Conservation (phyloP, 2,888 invertebrate genomes). For the Hirudinaria manillensis region DNA sequence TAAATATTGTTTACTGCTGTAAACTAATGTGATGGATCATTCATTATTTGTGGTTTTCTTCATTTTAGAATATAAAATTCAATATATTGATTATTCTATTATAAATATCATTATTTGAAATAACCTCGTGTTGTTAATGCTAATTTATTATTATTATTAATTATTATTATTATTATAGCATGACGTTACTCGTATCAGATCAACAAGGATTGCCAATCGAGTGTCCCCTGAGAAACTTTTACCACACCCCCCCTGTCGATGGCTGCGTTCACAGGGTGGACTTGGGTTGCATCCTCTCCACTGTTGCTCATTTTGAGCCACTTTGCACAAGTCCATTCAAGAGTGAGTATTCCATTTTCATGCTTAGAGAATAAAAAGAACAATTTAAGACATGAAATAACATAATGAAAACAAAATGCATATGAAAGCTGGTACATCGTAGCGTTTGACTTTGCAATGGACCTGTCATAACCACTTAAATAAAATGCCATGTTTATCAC, state of each 20-base stretch:
- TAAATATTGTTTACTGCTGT: too few relatives aligned
- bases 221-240: constrained; percentile 9
- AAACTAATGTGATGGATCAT: too few relatives aligned
- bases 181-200: neutral
- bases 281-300: constrained; percentile 13
- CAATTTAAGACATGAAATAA: neutral
- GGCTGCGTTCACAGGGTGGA: constrained; percentile 27
- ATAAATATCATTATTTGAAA: too few relatives aligned
- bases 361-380: too few relatives aligned
- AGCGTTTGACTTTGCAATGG: neutral
- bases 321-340: constrained; percentile 6
- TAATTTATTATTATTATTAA: too few relatives aligned
- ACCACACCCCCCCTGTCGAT: constrained; percentile 22
- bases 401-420: neutral
- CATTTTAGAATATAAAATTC: too few relatives aligned
- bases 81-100: too few relatives aligned
- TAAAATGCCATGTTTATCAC: neutral
- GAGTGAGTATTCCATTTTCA: neutral
- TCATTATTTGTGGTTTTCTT: too few relatives aligned
- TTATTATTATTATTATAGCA: too few relatives aligned
- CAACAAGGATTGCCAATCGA: neutral
- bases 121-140: too few relatives aligned
- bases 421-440: neutral
- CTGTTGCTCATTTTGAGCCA: constrained; percentile 25
- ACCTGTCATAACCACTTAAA: neutral